Percentiles rank a stretch among this genome's conserved stretches.
Conservation (phyloP, 2,888 invertebrate species). For the Orchestes rusci region DNA sequence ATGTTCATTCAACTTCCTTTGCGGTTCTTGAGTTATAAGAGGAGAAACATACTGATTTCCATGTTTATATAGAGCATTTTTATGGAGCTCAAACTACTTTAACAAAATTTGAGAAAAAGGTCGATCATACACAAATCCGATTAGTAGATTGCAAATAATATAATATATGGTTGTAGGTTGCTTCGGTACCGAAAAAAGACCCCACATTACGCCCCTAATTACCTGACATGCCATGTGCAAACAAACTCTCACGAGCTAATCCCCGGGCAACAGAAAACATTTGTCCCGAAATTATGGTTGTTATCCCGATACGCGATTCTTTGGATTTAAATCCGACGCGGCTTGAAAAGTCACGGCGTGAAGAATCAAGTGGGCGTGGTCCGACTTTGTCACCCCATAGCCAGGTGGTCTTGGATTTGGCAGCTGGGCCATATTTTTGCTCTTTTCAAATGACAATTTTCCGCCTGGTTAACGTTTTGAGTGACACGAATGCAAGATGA, state of each 20-base stretch:
- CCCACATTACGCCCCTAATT: conserved; percentile 5
- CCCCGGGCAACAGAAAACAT: conserved; percentile 18
- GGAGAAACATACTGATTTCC: no score
- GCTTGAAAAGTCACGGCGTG: conserved; percentile 46
- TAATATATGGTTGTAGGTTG: no score
- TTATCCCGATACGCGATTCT: conserved; percentile 19
- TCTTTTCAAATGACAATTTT: conserved; percentile 5
- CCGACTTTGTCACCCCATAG: conserved; percentile 41
- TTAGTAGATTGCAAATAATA: no score
- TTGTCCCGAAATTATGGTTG: conserved; percentile 22
- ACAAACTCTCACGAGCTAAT: conserved; percentile 16
- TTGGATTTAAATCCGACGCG: conserved; percentile 40
- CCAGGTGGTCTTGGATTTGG: conserved; percentile 5
- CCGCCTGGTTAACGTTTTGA: conserved; percentile 9
- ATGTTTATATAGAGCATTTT: no score
- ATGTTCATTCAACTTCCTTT: no score
- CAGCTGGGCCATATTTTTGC: conserved; percentile 21
- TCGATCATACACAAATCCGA: no score
- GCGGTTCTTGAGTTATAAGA: no score
- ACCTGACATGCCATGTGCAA: conserved; percentile 14
- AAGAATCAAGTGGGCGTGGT: conserved; percentile 47
- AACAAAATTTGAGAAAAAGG: no score
- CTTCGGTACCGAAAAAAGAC: neutral
- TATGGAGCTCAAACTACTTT: no score
- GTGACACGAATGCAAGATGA: no score